Percentiles rank a stretch among this genome's conserved stretches.
These are phyloP conservation scores for Apostichopus leukothele DNA, from an alignment of 53 echinoderm and acorn worm species.

Conservation along the genomic window DNA sequence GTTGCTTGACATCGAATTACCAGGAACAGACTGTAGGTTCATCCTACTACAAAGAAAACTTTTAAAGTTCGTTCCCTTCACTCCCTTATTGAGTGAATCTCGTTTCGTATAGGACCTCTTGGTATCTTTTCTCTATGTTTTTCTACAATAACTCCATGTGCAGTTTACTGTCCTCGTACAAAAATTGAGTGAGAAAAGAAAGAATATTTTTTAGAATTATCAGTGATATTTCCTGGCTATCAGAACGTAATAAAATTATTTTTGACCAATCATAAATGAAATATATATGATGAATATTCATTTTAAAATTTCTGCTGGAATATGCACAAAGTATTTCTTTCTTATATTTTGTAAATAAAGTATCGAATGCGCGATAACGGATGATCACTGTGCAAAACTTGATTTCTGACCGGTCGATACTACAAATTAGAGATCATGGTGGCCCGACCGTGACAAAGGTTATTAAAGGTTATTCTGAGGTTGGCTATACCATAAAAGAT, in stretches of 20 bases:
- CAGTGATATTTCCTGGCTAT: neutral
- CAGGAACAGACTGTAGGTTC: conserved; percentile 31
- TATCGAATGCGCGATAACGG: no score
- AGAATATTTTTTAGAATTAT: no score
- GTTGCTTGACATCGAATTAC: conserved; percentile 50
- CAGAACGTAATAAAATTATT: neutral
- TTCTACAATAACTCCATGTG: neutral
- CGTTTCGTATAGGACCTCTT: neutral
- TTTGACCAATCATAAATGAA: neutral
- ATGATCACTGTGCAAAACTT: no score
- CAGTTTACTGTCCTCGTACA: neutral
- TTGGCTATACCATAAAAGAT: no score
- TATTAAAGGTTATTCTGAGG: no score
- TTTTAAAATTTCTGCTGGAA: no score
- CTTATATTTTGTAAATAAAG: no score
- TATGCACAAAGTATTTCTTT: no score
- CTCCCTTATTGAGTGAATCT: neutral
- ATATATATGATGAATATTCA: neutral
- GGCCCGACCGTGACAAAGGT: no score
- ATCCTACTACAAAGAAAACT: conserved; percentile 38
- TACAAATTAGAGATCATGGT: no score
- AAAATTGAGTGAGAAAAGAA: neutral
- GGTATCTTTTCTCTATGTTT: neutral
- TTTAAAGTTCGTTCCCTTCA: neutral
- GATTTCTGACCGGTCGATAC: no score